These are phyloP conservation scores for Microchrysa polita DNA, from an alignment of 2,888 invertebrate species.

Conservation along the genomic window DNA sequence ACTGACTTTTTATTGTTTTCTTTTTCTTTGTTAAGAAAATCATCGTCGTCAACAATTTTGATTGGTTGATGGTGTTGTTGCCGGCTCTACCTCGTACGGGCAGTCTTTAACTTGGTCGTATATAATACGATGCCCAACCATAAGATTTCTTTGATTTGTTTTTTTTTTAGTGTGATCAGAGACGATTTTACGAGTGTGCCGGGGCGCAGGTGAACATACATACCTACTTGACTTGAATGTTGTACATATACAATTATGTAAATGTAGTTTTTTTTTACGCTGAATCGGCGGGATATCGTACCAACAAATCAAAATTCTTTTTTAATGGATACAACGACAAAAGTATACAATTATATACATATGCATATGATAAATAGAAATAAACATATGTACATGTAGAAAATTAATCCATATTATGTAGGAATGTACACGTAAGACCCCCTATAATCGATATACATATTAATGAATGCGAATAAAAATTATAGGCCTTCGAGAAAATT, in stretches of 20 bases:
- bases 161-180: no score
- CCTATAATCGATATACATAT: no score
- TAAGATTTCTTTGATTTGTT: conserved; percentile 34
- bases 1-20: conserved; percentile 36
- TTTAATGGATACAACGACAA: no score
- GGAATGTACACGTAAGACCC: no score
- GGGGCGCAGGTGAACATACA: conserved; percentile 10
- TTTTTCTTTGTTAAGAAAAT: conserved; percentile 9
- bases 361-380: no score
- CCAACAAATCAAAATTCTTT: no score
- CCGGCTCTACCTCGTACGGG: not conserved
- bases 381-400: no score
- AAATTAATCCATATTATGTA: no score
- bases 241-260: not conserved
- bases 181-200: not conserved
- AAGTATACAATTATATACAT: no score
- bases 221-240: not conserved
- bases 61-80: conserved; percentile 27
- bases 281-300: not conserved
- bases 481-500: no score
- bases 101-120: not conserved
- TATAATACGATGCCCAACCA: conserved; percentile 29
- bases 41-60: conserved; percentile 39
- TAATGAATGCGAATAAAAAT: no score
- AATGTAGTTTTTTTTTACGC: not conserved